These are phyloP conservation scores for Tapirus terrestris DNA, from an alignment of 2,113 vertebrate genomes.

Conservation along the genomic window DNA sequence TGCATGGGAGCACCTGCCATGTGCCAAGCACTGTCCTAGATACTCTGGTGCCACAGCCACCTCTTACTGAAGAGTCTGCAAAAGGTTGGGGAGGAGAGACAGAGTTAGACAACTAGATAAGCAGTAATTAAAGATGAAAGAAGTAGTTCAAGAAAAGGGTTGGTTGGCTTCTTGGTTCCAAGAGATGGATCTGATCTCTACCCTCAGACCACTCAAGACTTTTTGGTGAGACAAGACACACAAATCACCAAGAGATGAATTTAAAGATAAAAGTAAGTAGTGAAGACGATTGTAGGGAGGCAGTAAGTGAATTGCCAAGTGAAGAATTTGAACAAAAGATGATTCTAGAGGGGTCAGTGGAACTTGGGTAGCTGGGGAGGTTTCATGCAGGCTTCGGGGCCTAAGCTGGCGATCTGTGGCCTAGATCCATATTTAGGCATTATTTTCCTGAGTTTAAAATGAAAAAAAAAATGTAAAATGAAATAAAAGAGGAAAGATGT, in stretches of 20 bases:
- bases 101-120: neutral
- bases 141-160: neutral
- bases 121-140: neutral
- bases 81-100: neutral
- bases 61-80: neutral
- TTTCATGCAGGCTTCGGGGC: neutral
- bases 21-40: neutral
- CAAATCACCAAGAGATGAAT: neutral
- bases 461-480: neutral
- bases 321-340: neutral
- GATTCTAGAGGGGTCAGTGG: neutral
- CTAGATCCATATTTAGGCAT: neutral
- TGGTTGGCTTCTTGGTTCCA: neutral
- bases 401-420: neutral
- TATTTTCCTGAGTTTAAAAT: conserved; percentile 75
- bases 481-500: neutral
- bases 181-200: neutral
- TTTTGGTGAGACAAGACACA: neutral
- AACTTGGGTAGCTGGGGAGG: neutral
- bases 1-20: neutral
- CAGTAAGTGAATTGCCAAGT: accelerated
- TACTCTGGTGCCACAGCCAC: neutral
- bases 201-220: neutral
- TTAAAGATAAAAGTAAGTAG: neutral
- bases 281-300: accelerated